These are phyloP conservation scores for Lasioglossum marginatum DNA, from an alignment of 2,888 invertebrate species.

Conservation along the genomic window DNA sequence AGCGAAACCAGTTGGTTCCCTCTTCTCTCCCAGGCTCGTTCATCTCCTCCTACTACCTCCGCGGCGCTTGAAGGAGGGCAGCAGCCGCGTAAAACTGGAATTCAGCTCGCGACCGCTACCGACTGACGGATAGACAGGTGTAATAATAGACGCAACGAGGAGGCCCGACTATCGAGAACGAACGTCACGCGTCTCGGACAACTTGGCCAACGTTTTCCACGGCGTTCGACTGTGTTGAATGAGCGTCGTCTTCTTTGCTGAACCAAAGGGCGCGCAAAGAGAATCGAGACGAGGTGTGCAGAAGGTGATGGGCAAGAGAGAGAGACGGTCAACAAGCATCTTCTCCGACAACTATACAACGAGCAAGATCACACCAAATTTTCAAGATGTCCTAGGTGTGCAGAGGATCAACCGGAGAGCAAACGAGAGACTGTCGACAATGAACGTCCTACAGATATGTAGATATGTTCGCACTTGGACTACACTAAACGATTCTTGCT, in stretches of 20 bases:
- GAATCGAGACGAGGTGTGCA: background rate
- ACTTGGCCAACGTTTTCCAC: background rate
- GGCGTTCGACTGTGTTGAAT: background rate
- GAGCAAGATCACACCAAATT: background rate
- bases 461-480: too few species aligned
- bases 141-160: conserved; percentile 81
- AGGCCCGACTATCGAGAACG: conserved; percentile 71
- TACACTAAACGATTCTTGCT: too few species aligned
- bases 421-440: too few species aligned
- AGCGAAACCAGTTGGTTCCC: conserved; percentile 71
- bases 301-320: background rate
- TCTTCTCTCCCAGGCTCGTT: conserved; percentile 62
- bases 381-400: background rate
- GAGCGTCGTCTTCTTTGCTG: background rate
- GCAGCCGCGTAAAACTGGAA: conserved; percentile 78
- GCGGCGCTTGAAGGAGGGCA: conserved; percentile 60
- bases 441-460: background rate
- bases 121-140: conserved; percentile 78
- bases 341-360: too few species aligned
- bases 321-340: background rate
- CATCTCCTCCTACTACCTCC: conserved; percentile 70
- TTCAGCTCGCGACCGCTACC: conserved; percentile 67
- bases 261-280: background rate
- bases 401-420: background rate
- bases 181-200: background rate